Evolutionary conservation across 30 jellyfish, hydroid and myxozoan species (phyloP).

Genomic region (Aurelia coerulea): DNA sequence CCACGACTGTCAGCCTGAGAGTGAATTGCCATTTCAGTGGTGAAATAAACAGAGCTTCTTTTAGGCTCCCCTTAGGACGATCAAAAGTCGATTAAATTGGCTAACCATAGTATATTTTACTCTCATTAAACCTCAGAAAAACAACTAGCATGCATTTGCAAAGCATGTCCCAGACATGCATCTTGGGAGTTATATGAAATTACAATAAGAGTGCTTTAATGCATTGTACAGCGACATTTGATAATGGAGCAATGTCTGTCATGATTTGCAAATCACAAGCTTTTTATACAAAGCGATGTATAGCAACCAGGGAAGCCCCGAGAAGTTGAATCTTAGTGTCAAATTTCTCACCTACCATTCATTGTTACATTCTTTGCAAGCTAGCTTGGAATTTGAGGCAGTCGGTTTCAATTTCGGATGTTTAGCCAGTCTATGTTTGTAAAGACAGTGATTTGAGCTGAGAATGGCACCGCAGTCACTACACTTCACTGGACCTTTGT

Average conservation of each 20-base stretch:
- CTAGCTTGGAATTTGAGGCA: background rate
- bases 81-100: background rate
- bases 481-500: background rate
- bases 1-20: background rate
- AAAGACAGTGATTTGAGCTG: conserved; percentile 16
- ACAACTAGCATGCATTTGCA: background rate
- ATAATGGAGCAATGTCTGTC: background rate
- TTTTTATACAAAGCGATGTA: background rate
- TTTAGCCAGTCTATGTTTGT: conserved; percentile 4
- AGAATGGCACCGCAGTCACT: conserved; percentile 18
- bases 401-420: background rate
- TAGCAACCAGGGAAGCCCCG: background rate
- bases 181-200: background rate
- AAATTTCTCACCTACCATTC: background rate
- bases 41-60: background rate
- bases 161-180: conserved; percentile 7
- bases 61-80: background rate
- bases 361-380: conserved; percentile 7
- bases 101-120: background rate
- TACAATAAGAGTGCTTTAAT: no score
- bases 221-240: background rate
- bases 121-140: background rate
- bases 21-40: background rate
- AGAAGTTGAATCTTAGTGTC: background rate
- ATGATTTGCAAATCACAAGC: background rate